Percentiles rank a stretch among this genome's conserved stretches.
Conservation (phyloP, 1,140 invertebrate species). For the Acromyrmex heyeri region DNA sequence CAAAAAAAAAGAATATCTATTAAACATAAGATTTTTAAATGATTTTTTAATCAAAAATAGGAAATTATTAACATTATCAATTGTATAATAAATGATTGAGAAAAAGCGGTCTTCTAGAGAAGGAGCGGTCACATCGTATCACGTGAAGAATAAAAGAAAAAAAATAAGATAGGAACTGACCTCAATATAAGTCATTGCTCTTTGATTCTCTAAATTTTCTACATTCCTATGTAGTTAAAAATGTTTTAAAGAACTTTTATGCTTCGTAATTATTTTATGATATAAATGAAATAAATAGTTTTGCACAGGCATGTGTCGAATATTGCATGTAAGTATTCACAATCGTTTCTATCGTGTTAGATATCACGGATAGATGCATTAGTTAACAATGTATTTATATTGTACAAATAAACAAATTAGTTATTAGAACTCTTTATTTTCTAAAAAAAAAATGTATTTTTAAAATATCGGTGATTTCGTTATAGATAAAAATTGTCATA, state of each 20-base stretch:
- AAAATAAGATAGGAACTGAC: conserved; percentile 15
- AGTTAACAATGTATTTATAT: conserved; percentile 1
- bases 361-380: too few species aligned
- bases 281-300: conserved; percentile 5
- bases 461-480: neutral
- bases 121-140: neutral
- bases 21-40: neutral
- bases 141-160: neutral
- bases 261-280: neutral
- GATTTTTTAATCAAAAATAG: neutral
- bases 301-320: neutral
- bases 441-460: neutral
- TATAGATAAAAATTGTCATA: neutral
- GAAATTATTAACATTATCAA: neutral
- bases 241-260: neutral
- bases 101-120: conserved; percentile 23
- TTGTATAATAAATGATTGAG: neutral
- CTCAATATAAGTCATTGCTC: conserved; percentile 35
- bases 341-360: neutral
- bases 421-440: neutral
- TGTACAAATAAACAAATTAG: neutral
- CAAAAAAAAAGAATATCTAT: neutral
- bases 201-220: neutral
- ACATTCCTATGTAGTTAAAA: neutral
- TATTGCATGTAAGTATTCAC: neutral